Evolutionary conservation across 2,888 invertebrate species (phyloP).

Genomic region (Drosophila sordidula): DNA sequence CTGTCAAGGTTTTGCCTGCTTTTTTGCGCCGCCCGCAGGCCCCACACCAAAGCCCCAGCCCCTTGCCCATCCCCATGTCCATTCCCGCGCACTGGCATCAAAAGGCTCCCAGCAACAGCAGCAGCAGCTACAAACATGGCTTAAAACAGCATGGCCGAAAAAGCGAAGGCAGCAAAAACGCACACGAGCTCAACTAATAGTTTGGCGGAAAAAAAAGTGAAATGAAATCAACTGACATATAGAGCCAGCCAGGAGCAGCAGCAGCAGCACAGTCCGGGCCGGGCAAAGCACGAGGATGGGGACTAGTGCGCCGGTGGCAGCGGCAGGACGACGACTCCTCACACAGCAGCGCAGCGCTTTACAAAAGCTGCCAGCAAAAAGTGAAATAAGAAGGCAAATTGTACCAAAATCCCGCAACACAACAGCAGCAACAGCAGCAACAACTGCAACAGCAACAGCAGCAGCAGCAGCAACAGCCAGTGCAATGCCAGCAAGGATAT

Average conservation of each 20-base stretch:
- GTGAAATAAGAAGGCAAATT: conserved; percentile 70
- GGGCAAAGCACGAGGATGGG: conserved; percentile 7
- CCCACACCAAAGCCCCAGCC: conserved; percentile 11
- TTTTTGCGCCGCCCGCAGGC: conserved; percentile 29
- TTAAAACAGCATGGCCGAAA: conserved; percentile 43
- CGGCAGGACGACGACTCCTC: conserved; percentile 14
- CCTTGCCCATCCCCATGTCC: conserved; percentile 9
- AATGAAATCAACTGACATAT: conserved; percentile 82
- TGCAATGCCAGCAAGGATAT: conserved; percentile 72
- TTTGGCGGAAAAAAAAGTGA: conserved; percentile 73
- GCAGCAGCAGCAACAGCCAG: conserved; percentile 62
- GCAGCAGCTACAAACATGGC: conserved; percentile 23
- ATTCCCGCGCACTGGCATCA: conserved; percentile 45
- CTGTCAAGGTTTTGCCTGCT: conserved; percentile 71
- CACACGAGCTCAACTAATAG: conserved; percentile 71
- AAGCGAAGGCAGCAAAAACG: conserved; percentile 37
- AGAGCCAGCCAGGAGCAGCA: conserved; percentile 42
- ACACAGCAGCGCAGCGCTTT: conserved; percentile 36
- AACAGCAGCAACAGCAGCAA: conserved; percentile 9
- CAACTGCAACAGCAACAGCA: conserved; percentile 43
- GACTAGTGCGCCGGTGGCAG: conserved; percentile 9
- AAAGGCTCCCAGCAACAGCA: conserved; percentile 48
- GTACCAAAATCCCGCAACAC: conserved; percentile 72
- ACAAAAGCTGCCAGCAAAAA: conserved; percentile 55
- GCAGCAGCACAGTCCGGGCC: neutral